Conservation (phyloP, 2,797 vertebrate species). For the Poliocrania exsul region DNA sequence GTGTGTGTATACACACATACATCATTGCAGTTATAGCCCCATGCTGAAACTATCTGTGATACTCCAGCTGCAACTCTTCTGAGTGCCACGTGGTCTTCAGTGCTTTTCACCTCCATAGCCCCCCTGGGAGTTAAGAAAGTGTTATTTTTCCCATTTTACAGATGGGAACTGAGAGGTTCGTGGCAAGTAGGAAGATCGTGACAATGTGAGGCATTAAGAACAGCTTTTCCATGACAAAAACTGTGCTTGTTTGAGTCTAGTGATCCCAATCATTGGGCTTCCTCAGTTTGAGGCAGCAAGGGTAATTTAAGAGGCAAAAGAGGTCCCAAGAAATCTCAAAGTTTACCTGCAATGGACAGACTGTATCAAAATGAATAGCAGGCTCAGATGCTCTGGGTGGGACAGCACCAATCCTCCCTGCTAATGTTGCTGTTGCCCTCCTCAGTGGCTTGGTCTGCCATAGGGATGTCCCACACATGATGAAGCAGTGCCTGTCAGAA, state of each 20-base stretch:
- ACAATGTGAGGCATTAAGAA: not conserved
- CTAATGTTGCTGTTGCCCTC: not conserved
- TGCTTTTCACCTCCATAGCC: conserved; percentile 19
- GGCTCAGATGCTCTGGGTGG: not conserved
- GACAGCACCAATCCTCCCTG: not conserved
- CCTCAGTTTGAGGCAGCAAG: not conserved
- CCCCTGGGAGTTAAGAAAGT: not conserved
- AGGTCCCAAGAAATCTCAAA: not conserved
- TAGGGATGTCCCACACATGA: not conserved
- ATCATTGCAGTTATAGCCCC: conserved; percentile 27
- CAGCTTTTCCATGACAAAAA: not conserved
- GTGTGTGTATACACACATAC: conserved; percentile 1
- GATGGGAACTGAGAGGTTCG: not conserved
- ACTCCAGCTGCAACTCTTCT: conserved; percentile 34
- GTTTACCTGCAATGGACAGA: not conserved
- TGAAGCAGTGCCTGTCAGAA: not conserved
- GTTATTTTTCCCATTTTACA: conserved; percentile 26
- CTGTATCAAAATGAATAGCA: not conserved
- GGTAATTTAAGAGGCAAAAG: not conserved
- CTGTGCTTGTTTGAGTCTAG: not conserved
- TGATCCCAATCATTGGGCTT: not conserved
- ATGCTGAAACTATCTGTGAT: not conserved
- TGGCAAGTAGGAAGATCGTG: not conserved
- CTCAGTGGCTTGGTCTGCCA: not conserved
- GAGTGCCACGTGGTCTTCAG: not conserved